A percentile compares a stretch with the other conserved stretches of the same genome.
Conservation (phyloP, 2,113 vertebrate genomes). For the Egretta garzetta region DNA sequence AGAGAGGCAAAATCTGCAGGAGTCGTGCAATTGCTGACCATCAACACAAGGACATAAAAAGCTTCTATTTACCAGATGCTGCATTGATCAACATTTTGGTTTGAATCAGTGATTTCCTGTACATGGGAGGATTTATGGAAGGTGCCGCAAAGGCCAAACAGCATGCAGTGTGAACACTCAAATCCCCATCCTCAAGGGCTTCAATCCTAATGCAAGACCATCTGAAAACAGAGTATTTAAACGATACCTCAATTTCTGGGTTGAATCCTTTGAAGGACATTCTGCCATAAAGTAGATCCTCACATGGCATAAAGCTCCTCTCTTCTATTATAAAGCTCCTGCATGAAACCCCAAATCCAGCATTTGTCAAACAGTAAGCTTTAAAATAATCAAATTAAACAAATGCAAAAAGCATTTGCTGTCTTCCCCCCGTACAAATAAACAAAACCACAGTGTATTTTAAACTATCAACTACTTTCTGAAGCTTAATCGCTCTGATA, state of each 20-base stretch:
- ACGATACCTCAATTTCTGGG: conserved; percentile 90
- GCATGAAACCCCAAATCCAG: conserved; percentile 32
- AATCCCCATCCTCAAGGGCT: background rate
- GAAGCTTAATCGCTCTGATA: conserved; percentile 44
- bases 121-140: background rate
- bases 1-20: background rate
- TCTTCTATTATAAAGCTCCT: conserved; percentile 92
- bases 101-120: background rate
- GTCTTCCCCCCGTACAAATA: background rate
- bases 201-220: background rate
- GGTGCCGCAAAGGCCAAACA: background rate
- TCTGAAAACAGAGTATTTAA: background rate
- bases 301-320: conserved; percentile 88
- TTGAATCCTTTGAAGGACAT: conserved; percentile 97
- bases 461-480: conserved; percentile 33
- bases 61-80: background rate
- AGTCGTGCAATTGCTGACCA: background rate
- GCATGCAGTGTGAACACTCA: background rate
- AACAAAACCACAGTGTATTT: conserved; percentile 33
- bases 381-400: conserved; percentile 38
- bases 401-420: background rate
- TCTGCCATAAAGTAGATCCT: conserved; percentile 89
- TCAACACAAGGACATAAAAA: background rate
- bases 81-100: background rate
- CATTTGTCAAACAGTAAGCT: background rate